Percentiles rank a stretch among this genome's conserved stretches.
These are phyloP conservation scores for Ceratotherium simum DNA, from an alignment of 2,113 vertebrate genomes.

Conservation along the genomic window DNA sequence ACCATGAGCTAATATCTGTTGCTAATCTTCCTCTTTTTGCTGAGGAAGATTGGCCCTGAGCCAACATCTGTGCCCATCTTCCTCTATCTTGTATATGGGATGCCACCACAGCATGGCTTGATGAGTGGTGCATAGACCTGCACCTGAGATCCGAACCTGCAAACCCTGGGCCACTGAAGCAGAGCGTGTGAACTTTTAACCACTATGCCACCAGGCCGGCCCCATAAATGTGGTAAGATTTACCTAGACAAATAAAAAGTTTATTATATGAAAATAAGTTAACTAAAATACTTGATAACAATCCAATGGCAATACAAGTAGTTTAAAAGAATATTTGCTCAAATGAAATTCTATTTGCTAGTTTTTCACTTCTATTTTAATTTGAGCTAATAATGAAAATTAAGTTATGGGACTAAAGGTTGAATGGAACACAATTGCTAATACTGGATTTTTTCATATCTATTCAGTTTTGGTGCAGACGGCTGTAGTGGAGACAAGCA, in stretches of 20 bases:
- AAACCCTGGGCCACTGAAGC: too few relatives aligned
- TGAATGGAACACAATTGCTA: neutral
- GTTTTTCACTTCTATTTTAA: neutral
- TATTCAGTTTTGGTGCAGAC: neutral
- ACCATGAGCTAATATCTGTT: too few relatives aligned
- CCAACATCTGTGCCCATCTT: too few relatives aligned
- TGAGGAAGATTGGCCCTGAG: too few relatives aligned
- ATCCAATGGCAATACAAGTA: neutral
- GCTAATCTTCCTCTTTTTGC: too few relatives aligned
- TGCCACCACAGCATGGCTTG: too few relatives aligned
- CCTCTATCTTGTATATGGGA: too few relatives aligned
- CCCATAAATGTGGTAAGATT: neutral
- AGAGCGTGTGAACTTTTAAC: too few relatives aligned
- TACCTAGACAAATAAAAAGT: neutral
- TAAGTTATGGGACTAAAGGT: neutral
- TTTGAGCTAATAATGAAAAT: neutral
- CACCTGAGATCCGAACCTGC: too few relatives aligned
- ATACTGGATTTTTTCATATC: neutral
- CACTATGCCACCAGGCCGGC: too few relatives aligned
- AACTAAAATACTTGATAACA: neutral
- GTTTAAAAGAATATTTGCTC: neutral
- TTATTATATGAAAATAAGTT: neutral
- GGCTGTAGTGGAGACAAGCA: neutral
- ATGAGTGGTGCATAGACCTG: too few relatives aligned
- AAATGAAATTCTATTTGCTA: neutral